Percentiles rank a stretch among this genome's conserved stretches.
These are phyloP conservation scores for Enchytraeus crypticus DNA, from an alignment of 2,888 invertebrate species.

Conservation along the genomic window DNA sequence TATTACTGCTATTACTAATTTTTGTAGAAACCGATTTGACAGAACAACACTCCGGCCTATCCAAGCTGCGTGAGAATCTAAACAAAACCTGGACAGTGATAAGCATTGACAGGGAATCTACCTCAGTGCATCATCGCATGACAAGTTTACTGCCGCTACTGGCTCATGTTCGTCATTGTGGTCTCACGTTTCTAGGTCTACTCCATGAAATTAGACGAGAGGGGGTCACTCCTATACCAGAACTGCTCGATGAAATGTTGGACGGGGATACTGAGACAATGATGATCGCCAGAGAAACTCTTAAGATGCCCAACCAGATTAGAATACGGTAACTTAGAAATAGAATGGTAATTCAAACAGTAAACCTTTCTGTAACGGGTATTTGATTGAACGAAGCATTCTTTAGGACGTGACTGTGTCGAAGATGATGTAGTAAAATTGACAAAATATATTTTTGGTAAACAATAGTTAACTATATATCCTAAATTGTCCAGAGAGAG, in stretches of 20 bases:
- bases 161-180: not conserved
- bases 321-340: too few relatives aligned
- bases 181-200: not conserved
- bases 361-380: too few relatives aligned
- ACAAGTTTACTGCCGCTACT: not conserved
- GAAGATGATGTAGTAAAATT: too few relatives aligned
- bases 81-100: constrained; percentile 1
- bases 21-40: not conserved
- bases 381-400: too few relatives aligned
- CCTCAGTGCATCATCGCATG: not conserved
- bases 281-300: too few relatives aligned
- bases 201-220: not conserved
- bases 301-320: too few relatives aligned
- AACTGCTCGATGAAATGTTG: constrained; percentile 4
- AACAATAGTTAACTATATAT: too few relatives aligned
- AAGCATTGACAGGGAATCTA: not conserved
- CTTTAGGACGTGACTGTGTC: too few relatives aligned
- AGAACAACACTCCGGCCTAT: not conserved
- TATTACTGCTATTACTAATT: too few relatives aligned
- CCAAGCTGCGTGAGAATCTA: constrained; percentile 1
- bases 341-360: too few relatives aligned
- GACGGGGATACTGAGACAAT: constrained; percentile 1
- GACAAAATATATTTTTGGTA: too few relatives aligned
- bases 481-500: not conserved
- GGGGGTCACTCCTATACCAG: not conserved